Conservation (phyloP, 2,113 vertebrate species). For the Bubo blakistoni region DNA sequence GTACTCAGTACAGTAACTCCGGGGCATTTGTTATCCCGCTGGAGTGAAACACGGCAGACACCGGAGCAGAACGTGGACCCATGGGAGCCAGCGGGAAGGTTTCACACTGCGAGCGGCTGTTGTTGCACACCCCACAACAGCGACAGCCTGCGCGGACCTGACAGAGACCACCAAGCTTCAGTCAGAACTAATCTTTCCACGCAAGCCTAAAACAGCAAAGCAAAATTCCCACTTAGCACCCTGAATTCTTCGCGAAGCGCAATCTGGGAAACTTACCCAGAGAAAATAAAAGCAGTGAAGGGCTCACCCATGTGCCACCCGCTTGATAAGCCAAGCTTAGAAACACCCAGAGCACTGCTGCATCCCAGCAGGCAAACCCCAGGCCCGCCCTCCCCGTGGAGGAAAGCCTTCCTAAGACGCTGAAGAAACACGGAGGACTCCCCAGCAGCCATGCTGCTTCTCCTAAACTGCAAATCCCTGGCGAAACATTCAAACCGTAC, state of each 20-base stretch:
- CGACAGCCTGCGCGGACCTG: fast-evolving
- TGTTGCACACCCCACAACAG: too few relatives aligned
- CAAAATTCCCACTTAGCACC: not conserved
- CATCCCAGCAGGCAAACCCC: not conserved
- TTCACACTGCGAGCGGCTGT: fast-evolving
- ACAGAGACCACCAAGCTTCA: not conserved
- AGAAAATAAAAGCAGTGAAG: not conserved
- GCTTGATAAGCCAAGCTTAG: fast-evolving
- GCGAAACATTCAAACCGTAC: not conserved
- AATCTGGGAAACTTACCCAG: not conserved
- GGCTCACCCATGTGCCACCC: not conserved
- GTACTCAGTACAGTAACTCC: fast-evolving
- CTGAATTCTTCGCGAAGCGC: not conserved
- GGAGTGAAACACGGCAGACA: fast-evolving
- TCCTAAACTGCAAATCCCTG: not conserved
- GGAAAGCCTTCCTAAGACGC: not conserved
- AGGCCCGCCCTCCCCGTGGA: not conserved
- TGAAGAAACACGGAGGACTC: not conserved
- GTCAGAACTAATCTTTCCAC: not conserved
- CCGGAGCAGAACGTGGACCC: fast-evolving
- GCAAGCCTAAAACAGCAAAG: not conserved
- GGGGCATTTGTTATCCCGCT: too few relatives aligned
- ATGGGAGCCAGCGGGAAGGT: fast-evolving
- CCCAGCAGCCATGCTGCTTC: not conserved
- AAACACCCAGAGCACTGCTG: not conserved